Evolutionary conservation across 2,797 vertebrate species (phyloP).

Genomic region (Rhabdomys pumilio): DNA sequence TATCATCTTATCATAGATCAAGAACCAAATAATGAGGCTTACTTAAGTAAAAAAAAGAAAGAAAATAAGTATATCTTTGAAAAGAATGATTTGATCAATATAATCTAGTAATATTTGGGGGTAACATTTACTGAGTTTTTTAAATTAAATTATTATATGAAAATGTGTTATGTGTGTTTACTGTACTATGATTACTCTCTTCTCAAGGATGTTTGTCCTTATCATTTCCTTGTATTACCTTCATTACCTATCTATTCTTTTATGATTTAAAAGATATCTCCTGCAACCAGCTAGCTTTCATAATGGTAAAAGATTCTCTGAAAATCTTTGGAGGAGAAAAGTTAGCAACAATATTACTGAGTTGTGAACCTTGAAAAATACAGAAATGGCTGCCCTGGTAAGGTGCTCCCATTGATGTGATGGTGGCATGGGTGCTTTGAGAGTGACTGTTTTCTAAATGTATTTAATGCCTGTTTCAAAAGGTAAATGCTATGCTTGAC

Average conservation of each 20-base stretch:
- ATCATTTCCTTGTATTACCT: not conserved
- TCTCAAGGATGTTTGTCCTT: not conserved
- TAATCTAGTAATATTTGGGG: not conserved
- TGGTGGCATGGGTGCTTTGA: not conserved
- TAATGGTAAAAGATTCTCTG: not conserved
- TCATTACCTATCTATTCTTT: not conserved
- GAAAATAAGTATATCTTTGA: not conserved
- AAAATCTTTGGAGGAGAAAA: not conserved
- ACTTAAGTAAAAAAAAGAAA: constrained; percentile 25
- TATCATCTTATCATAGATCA: constrained; percentile 30
- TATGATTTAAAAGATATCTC: not conserved
- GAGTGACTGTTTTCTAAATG: not conserved
- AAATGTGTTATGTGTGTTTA: not conserved
- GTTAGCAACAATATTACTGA: not conserved
- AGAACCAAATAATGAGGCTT: not conserved
- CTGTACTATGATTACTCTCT: not conserved
- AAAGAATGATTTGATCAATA: not conserved
- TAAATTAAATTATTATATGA: not conserved
- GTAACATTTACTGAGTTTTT: not conserved
- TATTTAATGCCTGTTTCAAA: not conserved
- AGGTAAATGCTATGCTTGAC: not conserved
- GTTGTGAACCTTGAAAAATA: not conserved
- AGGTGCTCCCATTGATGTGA: not conserved
- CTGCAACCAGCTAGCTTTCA: not conserved
- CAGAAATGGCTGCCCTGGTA: not conserved